A percentile compares a stretch with the other conserved stretches of the same genome.
Evolutionary conservation across 2,113 vertebrate species (phyloP).

Genomic region (Rhynchopsitta pachyrhyncha): DNA sequence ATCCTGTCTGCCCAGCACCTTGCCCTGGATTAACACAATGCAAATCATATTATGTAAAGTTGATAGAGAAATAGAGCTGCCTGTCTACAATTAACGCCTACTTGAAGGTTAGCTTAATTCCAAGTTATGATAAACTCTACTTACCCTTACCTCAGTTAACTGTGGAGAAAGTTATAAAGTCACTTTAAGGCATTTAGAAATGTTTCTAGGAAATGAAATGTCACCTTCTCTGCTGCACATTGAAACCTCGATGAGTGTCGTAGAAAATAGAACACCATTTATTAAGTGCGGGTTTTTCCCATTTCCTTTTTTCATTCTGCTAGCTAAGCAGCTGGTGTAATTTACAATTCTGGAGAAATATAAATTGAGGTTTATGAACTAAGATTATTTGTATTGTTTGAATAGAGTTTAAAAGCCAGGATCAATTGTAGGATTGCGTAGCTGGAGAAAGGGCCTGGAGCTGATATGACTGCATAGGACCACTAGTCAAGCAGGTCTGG

Average conservation of each 20-base stretch:
- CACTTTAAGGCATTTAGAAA: background rate
- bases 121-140: background rate
- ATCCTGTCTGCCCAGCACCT: background rate
- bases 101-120: background rate
- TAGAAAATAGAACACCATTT: background rate
- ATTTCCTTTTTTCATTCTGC: background rate
- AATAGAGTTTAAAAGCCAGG: background rate
- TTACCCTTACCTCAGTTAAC: background rate
- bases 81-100: background rate
- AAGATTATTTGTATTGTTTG: background rate
- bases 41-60: background rate
- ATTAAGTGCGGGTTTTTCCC: background rate
- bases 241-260: background rate
- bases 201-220: background rate
- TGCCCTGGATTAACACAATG: background rate
- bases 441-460: background rate
- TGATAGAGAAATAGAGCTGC: background rate
- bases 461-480: background rate
- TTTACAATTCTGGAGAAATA: background rate
- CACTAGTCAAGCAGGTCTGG: background rate
- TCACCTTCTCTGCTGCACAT: background rate
- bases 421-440: background rate
- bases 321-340: background rate
- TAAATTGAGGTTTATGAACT: background rate
- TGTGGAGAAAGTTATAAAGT: background rate